phyloP scores from a whole-genome alignment of 2,888 invertebrate genomes.

The Salticus scenicus region DNA sequence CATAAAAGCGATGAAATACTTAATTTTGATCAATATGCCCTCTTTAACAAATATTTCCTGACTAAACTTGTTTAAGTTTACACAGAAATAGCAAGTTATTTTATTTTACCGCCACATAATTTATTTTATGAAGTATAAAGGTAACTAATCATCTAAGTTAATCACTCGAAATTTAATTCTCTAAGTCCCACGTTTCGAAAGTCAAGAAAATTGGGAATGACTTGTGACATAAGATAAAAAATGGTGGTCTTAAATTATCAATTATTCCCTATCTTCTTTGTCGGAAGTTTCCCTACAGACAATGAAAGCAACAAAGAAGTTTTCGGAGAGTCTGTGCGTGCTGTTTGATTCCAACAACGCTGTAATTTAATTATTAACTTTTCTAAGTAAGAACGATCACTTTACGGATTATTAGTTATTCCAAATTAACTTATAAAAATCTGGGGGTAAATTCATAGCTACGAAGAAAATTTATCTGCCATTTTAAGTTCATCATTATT shows the following conservation, averaged over 20 bases:
- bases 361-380: constrained; percentile 59
- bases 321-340: constrained; percentile 41
- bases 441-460: not conserved
- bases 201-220: not conserved
- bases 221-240: not conserved
- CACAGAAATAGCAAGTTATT: not conserved
- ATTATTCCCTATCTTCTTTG: constrained; percentile 21
- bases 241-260: constrained; percentile 49
- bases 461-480: too few species aligned
- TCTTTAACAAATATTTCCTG: too few species aligned
- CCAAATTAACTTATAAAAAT: constrained; percentile 50
- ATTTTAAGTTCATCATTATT: too few species aligned
- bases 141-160: not conserved
- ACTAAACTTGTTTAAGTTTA: too few species aligned
- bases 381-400: constrained; percentile 29
- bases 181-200: not conserved
- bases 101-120: not conserved
- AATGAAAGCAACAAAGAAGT: constrained; percentile 48
- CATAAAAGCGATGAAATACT: too few species aligned
- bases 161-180: not conserved
- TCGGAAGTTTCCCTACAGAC: constrained; percentile 6
- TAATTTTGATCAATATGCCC: too few species aligned
- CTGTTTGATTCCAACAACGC: constrained; percentile 33
- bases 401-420: constrained; percentile 37
- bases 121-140: not conserved